phyloP scores from a whole-genome alignment of 1,140 invertebrate species.

The Chymomyza costata region DNA sequence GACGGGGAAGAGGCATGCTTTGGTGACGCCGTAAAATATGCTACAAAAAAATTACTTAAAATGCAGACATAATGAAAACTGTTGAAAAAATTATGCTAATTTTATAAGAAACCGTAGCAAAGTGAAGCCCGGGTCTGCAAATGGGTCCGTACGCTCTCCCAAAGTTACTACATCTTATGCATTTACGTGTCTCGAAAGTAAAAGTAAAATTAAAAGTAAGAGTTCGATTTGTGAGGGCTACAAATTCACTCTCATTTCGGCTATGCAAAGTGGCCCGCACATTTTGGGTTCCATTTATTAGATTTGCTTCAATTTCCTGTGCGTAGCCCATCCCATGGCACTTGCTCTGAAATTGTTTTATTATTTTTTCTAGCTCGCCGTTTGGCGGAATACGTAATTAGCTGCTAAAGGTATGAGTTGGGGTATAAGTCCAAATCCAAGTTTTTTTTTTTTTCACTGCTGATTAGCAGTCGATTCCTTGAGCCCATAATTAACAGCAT shows the following conservation, averaged over 20 bases:
- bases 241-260: slow-evolving; percentile 65
- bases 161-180: slow-evolving; percentile 11
- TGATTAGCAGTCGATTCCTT: too few relatives aligned
- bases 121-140: slow-evolving; percentile 17
- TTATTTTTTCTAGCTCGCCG: slow-evolving; percentile 42
- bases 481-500: slow-evolving; percentile 42
- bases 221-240: slow-evolving; percentile 60
- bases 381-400: slow-evolving; percentile 63
- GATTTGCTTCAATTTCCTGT: slow-evolving; percentile 65
- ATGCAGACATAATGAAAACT: slow-evolving; percentile 70
- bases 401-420: slow-evolving; percentile 15
- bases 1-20: slow-evolving; percentile 36
- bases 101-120: slow-evolving; percentile 41
- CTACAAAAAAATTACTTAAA: slow-evolving; percentile 55
- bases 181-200: slow-evolving; percentile 55
- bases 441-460: too few relatives aligned
- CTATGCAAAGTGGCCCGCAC: slow-evolving; percentile 50
- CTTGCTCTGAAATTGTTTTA: slow-evolving; percentile 26
- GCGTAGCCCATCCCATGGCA: slow-evolving; percentile 15
- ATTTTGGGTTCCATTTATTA: slow-evolving; percentile 75
- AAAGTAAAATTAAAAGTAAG: slow-evolving; percentile 34
- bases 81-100: slow-evolving; percentile 72
- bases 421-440: too few relatives aligned
- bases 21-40: slow-evolving; percentile 37
- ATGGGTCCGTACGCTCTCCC: too few relatives aligned